These are phyloP conservation scores for Ceyx cyanopectus DNA, from an alignment of 2,113 vertebrate species.

Conservation along the genomic window DNA sequence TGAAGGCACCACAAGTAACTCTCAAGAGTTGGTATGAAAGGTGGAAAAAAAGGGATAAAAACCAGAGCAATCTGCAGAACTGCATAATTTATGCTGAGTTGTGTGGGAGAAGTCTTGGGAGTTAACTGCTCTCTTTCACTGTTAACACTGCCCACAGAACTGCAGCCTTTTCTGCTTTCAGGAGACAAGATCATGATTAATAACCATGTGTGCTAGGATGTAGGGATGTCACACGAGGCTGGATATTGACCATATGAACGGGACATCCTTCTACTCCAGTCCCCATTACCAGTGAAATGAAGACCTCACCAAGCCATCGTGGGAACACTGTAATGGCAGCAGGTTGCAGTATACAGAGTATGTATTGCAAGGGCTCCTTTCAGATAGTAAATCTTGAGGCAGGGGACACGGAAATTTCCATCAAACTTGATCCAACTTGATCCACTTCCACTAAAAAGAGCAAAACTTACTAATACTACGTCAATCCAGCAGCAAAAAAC, in stretches of 20 bases:
- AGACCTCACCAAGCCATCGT: neutral
- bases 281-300: neutral
- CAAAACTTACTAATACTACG: neutral
- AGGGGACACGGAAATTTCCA: neutral
- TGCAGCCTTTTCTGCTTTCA: neutral
- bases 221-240: neutral
- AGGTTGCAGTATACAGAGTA: neutral
- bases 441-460: neutral
- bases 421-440: neutral
- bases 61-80: neutral
- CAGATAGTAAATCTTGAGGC: neutral
- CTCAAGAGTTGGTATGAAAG: neutral
- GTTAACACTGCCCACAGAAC: slow-evolving; percentile 10
- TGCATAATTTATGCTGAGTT: neutral
- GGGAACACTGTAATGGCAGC: neutral
- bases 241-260: neutral
- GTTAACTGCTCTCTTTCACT: neutral
- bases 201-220: neutral
- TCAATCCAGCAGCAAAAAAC: neutral
- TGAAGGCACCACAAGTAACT: neutral
- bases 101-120: slow-evolving; percentile 39
- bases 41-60: neutral
- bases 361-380: neutral
- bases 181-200: neutral
- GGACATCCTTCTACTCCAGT: slow-evolving; percentile 10